Percentiles rank a stretch among this genome's conserved stretches.
These are phyloP conservation scores for Dendropsophus ebraccatus DNA, from an alignment of 2,113 vertebrate species.

Conservation along the genomic window DNA sequence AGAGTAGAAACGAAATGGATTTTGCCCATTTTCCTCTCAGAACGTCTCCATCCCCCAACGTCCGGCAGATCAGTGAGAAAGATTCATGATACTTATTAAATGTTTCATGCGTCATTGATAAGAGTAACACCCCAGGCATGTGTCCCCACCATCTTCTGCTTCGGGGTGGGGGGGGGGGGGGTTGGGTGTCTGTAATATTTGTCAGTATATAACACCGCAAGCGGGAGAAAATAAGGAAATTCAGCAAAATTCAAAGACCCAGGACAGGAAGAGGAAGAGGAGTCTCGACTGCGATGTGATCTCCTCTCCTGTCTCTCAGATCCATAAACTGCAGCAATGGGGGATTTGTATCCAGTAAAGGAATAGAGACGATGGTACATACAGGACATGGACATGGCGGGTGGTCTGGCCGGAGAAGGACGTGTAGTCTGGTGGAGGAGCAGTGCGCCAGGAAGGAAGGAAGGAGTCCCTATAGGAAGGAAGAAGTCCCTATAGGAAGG, in stretches of 20 bases:
- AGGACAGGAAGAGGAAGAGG: no score
- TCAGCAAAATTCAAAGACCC: background rate
- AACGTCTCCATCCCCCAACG: background rate
- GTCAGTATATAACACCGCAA: background rate
- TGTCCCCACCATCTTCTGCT: background rate
- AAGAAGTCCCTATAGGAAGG: no score
- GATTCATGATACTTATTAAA: background rate
- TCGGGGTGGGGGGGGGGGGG: background rate
- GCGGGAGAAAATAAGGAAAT: background rate
- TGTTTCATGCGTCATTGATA: constrained; percentile 13
- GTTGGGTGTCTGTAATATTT: constrained; percentile 6
- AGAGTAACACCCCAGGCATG: background rate
- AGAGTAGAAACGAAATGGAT: no score
- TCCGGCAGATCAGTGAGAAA: background rate
- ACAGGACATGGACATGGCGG: no score
- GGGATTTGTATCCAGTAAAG: background rate
- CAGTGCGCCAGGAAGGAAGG: no score
- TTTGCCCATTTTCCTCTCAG: background rate
- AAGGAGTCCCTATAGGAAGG: no score
- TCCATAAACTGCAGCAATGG: background rate
- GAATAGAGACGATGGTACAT: no score
- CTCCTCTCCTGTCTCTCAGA: background rate
- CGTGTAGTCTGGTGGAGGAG: no score
- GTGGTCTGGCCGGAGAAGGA: no score
- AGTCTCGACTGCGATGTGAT: no score